Base-by-base conservation (phyloP, 2,113 vertebrate genomes). In the Litocranius walleri region DNA sequence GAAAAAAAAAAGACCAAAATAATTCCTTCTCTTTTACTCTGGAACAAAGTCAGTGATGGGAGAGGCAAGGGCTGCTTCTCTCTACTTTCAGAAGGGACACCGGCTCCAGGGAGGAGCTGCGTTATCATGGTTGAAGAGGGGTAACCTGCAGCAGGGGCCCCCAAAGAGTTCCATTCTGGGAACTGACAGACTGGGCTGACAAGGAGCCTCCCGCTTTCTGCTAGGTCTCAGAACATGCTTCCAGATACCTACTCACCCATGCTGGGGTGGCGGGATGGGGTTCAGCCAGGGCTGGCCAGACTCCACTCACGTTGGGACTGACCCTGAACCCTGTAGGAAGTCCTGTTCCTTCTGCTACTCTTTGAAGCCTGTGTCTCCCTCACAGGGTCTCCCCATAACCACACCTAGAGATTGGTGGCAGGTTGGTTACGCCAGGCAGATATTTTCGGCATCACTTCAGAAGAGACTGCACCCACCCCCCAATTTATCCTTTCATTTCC, bases 21-120 rank as follows among this genome's bases (percentile, higher is more conserved):
- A 29, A 74, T 3, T 19, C 4, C 43, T n/a, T n/a, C 80, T 92
- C 0, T 90, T 71, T 90, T 15, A 84, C 33, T 7, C 29, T 21
- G 80, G 64, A 96, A 87, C 45, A 36, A 82, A 82, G 97, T 33
- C 57, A 54, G 48, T 7, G 50, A 57, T 15, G 71, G 86, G 67
- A 89, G 62, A 80, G 59, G 78, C 40, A 17, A 50, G 71, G 71
- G 43, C 92, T 56, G 85, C 74, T 80, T 56, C 57, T 62, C 56
- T 90, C 80, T 85, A 77, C 91, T 85, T 84, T 61, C 27, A 62
- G 30, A 54, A 78, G 84, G 43, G 57, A 27, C 48, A 10, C 12
- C 2, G 23, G 80, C 33, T 80, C 17, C 62, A 10, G 80, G 83
- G 27, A 82, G 52, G 57, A 5, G 15, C 11, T 21, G 64, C 77